Evolutionary conservation across 2,113 vertebrate species (phyloP).

Genomic region (Antechinus flavipes): DNA sequence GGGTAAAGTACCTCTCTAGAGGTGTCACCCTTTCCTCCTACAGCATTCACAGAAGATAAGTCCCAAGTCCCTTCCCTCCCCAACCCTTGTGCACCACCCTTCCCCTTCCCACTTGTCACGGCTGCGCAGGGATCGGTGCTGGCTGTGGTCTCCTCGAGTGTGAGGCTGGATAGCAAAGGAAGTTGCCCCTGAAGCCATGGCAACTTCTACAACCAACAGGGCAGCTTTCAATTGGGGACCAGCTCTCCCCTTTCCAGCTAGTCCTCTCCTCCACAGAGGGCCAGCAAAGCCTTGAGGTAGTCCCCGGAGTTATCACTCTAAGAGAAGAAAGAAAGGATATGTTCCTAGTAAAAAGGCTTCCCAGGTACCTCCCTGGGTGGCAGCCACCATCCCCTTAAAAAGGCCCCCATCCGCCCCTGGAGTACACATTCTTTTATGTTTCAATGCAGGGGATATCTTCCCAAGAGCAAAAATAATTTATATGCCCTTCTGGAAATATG

Average conservation of each 20-base stretch:
- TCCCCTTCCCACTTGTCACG: conserved; percentile 43
- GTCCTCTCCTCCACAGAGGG: conserved; percentile 94
- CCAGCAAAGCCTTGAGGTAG: conserved; percentile 93
- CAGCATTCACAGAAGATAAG: neutral
- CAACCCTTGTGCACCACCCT: conserved; percentile 44
- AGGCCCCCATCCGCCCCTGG: neutral
- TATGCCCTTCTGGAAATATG: neutral
- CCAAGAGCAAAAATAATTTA: neutral
- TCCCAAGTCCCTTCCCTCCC: conserved; percentile 19
- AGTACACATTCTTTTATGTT: neutral
- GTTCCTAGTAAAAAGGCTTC: neutral
- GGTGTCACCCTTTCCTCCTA: conserved; percentile 19
- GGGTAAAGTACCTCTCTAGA: neutral
- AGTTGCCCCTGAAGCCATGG: conserved; percentile 63
- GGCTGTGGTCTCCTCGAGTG: conserved; percentile 36
- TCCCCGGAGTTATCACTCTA: conserved; percentile 98
- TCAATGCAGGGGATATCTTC: neutral
- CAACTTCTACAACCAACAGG: conserved; percentile 72
- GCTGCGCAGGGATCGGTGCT: conserved; percentile 23
- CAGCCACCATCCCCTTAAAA: neutral
- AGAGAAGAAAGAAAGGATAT: neutral
- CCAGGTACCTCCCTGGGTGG: neutral
- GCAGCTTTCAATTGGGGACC: conserved; percentile 63
- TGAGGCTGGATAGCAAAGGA: conserved; percentile 56
- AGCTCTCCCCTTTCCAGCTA: conserved; percentile 71